A percentile compares a stretch with the other conserved stretches of the same genome.
phyloP scores from a whole-genome alignment of 2,888 invertebrate genomes.

The Eucriotettix oculatus region DNA sequence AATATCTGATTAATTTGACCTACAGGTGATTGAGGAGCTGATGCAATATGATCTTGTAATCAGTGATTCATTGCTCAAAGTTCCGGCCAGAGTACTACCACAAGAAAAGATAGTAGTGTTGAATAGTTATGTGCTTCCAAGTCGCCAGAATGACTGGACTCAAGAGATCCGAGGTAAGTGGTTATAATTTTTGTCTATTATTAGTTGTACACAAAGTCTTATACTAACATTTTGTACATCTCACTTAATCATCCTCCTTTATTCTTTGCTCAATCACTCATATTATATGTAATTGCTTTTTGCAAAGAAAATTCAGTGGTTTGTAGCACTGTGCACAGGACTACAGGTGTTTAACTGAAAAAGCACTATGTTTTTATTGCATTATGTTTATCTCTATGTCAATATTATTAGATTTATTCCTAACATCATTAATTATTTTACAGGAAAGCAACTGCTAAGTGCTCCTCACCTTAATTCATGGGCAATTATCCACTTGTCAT shows the following conservation, averaged over 20 bases:
- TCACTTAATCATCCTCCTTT: no score
- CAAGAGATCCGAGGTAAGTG: slow-evolving; percentile 35
- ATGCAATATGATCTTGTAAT: slow-evolving; percentile 54
- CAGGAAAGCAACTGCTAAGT: slow-evolving; percentile 4
- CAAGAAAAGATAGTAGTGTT: slow-evolving; percentile 44
- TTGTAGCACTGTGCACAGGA: no score
- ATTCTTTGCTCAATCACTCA: no score
- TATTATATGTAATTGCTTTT: no score
- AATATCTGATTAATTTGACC: background rate
- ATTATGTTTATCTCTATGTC: no score
- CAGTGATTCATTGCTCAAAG: slow-evolving; percentile 38
- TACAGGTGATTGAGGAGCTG: slow-evolving; percentile 35
- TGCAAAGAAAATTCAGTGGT: no score
- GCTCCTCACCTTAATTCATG: background rate
- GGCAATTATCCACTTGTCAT: slow-evolving; percentile 2
- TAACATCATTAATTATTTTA: background rate
- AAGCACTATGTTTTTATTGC: no score
- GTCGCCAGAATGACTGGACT: slow-evolving; percentile 61
- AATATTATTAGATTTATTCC: no score
- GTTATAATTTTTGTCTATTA: no score
- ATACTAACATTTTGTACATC: no score
- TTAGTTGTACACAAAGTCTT: no score
- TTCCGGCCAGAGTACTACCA: slow-evolving; percentile 48
- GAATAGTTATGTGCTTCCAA: slow-evolving; percentile 22
- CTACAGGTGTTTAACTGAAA: no score